Evolutionary conservation across 1,140 invertebrate genomes (phyloP), one percentile per base, ranked within the genome.

Genomic region (Drosophila tani): DNA sequence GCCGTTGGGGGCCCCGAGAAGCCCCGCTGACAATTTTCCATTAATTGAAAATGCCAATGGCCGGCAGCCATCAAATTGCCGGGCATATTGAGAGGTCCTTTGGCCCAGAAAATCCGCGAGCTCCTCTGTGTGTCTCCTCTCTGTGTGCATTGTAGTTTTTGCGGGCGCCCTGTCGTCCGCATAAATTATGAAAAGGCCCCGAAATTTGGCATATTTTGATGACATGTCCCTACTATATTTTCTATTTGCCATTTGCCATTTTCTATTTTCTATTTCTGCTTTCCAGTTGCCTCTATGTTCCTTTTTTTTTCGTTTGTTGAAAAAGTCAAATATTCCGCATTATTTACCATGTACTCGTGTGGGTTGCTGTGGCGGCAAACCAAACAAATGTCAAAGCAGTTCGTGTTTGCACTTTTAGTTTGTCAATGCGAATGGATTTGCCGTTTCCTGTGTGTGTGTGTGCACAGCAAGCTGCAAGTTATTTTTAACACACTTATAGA

Each of bases 21-120:
- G n/a, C 19, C 38, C 64, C 46, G 45, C 46, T 53, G 66, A 56
- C 58, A 79, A 71, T 79, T 79, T 70, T 70, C 53, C 76, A 70
- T 79, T 79, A 79, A 79, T 79, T 79, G 76, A 79, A 79, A 79
- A 79, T 71, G 75, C 76, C 76, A 79, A 74, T 79, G 43, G 53
- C 46, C 58, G 47, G 27, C 43, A 46, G 21, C 66, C 51, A 47
- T 51, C 50, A 62, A 64, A 79, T 70, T 69, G 73, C 49, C 74
- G 62, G 38, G 47, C 57, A 50, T 43, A 53, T 53, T 65, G 35
- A 27, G 35, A n/a, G 57, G 40, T 58, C 51, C 62, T 32, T 55
- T 24, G 40, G 15, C 19, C 32, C 14, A 4, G 35, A 9, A 43
- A 29, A 67, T 21, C 29, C 56, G 19, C 24, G 32, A 32, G 29